Evolutionary conservation across 2,113 vertebrate species (phyloP), one percentile per base, ranked within the genome.

Genomic region (Tachysurus fulvidraco): DNA sequence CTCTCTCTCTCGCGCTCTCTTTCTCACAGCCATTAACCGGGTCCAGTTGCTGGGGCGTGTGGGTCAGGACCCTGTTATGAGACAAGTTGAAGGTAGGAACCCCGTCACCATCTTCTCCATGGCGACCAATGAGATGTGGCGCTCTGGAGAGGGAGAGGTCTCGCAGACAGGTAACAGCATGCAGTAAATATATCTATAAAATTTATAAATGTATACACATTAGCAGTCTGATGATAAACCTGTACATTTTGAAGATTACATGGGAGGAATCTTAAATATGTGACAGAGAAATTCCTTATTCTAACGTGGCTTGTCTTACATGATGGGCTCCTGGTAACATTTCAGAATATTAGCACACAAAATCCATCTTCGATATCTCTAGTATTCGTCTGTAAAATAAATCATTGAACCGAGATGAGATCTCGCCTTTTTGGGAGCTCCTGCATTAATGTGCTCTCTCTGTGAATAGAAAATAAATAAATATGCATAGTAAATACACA

Each of bases 111-210:
- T 99, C 93, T 99, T 99, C 94, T 98, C 98, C 2, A 28, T 99
- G 67, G 98, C 98, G 13, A 99, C 98, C 77, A 99, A 99, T 59
- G 98, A 99, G 92, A 97, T 99, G 96, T 99, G 98, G 98, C 94
- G 97, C 25, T 95, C 97, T 0, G 96, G 96, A 46, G 98, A 98
- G 0, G 94, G 88, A 19, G 97, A 97, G 59, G 17, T 5, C 0
- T 90, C 85, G 46, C 92, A 94, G 62, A 89, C 93, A 83, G 95
- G 96, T 96, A 73, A 85, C 17, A 46, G 6, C 13, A 21, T 36
- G 17, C n/a, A 17, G 25, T 36, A 36, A 36, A 36, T 36, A 36
- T 36, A 67, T 30, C 14, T 30, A 30, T 14, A 36, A 69, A 69
- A 36, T 36, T 36, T 0, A 36, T 9, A 64, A 36, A 36, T 36